Evolutionary conservation across 2,113 vertebrate species (phyloP), one percentile per base, ranked within the genome.

Genomic region (Nycticebus coucang): DNA sequence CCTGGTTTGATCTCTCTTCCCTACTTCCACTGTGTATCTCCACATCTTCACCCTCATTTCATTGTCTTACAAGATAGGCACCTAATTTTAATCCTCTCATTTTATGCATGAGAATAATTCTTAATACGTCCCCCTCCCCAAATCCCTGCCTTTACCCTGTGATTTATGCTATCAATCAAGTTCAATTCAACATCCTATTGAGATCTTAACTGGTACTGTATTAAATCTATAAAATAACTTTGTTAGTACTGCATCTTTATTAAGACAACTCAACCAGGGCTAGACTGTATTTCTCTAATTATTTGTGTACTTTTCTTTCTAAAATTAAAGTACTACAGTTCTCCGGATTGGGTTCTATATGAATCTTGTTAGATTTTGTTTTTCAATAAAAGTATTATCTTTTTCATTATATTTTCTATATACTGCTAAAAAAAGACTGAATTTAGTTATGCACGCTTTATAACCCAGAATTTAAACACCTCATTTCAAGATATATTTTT

Each of bases 151-250:
- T 94, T 95, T 68, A 93, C 64, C 90, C 53, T 89, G 71, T 89
- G 80, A 95, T 90, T 97, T 93, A 97, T 45, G 68, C 26, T 53
- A 82, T 68, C 78, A 84, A 24, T 93, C 87, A 96, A 89, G 50
- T 92, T 93, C 69, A 89, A 85, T 64, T 91, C 74, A 86, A 55
- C 68, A 90, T 68, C 35, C 37, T 62, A 72, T 77, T 87, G 68
- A 26, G 30, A 91, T 95, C 33, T 77, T 87, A 93, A 87, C 22
- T 66, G 41, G 33, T 84, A 95, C 5, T 89, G 66, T 77, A 94
- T 84, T 95, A 97, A 95, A 69, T 85, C 84, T 85, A 93, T 94
- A 95, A 96, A 88, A 82, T 93, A 87, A 89, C 59, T 93, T 88
- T 85, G 64, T 91, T 92, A 84, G 26, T 33, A 89, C 9, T 93